These are phyloP conservation scores for Hybos culiciformis DNA, from an alignment of 2,888 invertebrate genomes.

Conservation along the genomic window DNA sequence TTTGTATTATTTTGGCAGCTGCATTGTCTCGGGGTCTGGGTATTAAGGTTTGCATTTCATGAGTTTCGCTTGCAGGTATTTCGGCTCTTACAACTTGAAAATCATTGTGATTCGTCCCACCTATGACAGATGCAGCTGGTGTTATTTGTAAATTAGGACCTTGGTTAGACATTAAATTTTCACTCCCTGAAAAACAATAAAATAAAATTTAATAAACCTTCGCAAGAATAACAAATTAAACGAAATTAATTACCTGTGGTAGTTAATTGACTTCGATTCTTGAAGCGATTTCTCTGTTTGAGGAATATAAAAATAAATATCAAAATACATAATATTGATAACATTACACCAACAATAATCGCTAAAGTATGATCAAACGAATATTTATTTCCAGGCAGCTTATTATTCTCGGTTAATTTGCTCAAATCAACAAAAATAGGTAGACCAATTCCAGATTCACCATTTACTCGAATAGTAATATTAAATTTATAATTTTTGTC, in stretches of 20 bases:
- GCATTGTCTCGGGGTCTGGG: too few relatives aligned
- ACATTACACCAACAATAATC: slow-evolving; percentile 28
- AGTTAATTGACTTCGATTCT: too few relatives aligned
- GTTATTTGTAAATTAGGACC: too few relatives aligned
- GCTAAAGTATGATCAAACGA: slow-evolving; percentile 22
- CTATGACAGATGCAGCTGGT: too few relatives aligned
- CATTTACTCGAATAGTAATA: slow-evolving; percentile 32
- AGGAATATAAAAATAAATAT: slow-evolving; percentile 29
- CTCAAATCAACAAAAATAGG: slow-evolving; percentile 31
- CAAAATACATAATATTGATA: slow-evolving; percentile 27
- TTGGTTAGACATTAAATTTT: too few relatives aligned
- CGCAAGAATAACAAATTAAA: too few relatives aligned
- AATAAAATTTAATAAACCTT: too few relatives aligned
- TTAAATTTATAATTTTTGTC: slow-evolving; percentile 32
- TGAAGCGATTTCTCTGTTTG: slow-evolving; percentile 28
- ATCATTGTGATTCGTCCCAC: too few relatives aligned
- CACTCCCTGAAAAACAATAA: too few relatives aligned
- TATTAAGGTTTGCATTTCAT: slow-evolving; percentile 36
- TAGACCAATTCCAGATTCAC: slow-evolving; percentile 32
- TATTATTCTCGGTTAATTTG: slow-evolving; percentile 14
- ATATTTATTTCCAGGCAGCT: slow-evolving; percentile 18
- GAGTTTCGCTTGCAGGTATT: slow-evolving; percentile 25
- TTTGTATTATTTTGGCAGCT: too few relatives aligned
- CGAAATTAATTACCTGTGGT: too few relatives aligned
- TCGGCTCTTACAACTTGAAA: too few relatives aligned